phyloP scores from a whole-genome alignment of 2,797 vertebrate species.

The Sebastiscus tertius region DNA sequence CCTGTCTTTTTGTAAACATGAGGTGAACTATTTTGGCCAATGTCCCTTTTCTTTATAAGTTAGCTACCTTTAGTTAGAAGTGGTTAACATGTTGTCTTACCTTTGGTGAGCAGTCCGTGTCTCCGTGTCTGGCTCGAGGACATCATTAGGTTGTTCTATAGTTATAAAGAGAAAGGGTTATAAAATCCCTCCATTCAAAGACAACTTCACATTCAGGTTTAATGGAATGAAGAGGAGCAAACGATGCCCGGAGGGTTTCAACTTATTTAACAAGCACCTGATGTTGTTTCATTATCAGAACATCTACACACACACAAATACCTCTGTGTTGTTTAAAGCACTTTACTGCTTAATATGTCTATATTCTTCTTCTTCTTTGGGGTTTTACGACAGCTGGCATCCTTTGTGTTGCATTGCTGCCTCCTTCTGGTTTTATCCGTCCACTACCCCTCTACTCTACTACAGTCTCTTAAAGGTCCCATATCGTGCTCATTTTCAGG shows the following conservation, averaged over 20 bases:
- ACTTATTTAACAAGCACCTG: background rate
- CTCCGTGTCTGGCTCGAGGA: background rate
- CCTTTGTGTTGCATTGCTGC: too few species aligned
- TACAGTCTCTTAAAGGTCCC: too few species aligned
- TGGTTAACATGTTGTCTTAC: background rate
- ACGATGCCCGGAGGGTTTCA: too few species aligned
- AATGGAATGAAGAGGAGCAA: too few species aligned
- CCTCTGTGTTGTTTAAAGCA: background rate
- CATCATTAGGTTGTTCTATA: background rate
- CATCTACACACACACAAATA: background rate
- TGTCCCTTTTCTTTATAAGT: background rate
- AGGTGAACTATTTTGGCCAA: background rate
- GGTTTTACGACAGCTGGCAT: too few species aligned
- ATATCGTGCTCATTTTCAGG: too few species aligned
- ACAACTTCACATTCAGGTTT: too few species aligned
- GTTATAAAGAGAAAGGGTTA: background rate
- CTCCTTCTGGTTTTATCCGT: too few species aligned
- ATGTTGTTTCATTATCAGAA: background rate
- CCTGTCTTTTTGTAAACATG: background rate
- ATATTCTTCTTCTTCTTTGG: too few species aligned
- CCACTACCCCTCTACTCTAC: too few species aligned
- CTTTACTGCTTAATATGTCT: too few species aligned
- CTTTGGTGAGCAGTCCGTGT: background rate
- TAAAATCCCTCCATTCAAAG: too few species aligned
- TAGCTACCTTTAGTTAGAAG: background rate